Evolutionary conservation across 2,888 invertebrate species (phyloP).

Genomic region (Dicyrtomina minuta): DNA sequence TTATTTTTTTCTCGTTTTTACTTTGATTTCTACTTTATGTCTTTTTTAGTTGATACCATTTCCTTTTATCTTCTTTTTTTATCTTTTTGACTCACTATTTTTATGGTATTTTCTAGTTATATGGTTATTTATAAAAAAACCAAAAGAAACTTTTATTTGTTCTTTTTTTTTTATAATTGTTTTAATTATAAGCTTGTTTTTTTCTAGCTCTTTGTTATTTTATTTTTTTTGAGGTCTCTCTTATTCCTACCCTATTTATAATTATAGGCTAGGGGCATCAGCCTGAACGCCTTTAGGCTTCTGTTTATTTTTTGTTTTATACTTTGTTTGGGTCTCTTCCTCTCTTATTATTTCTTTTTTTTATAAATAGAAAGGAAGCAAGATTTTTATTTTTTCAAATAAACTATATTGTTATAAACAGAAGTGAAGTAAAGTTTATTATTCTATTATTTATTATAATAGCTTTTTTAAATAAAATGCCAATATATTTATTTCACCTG

Average conservation of each 20-base stretch:
- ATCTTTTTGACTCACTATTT: too few relatives aligned
- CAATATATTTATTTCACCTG: conserved; percentile 70
- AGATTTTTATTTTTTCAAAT: too few relatives aligned
- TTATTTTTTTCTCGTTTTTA: not conserved
- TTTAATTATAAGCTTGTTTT: conserved; percentile 64
- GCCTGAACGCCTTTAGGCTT: conserved; percentile 68
- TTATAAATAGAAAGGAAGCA: too few relatives aligned
- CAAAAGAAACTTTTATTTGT: too few relatives aligned
- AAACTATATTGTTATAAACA: too few relatives aligned
- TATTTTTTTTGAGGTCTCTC: conserved; percentile 70
- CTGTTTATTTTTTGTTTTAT: conserved; percentile 70
- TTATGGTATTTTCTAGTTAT: too few relatives aligned
- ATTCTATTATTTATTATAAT: conserved; percentile 59
- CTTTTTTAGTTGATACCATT: not conserved
- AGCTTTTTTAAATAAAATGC: conserved; percentile 72
- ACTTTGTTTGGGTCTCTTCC: conserved; percentile 69
- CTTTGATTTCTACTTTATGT: too few relatives aligned
- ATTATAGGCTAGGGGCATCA: conserved; percentile 71
- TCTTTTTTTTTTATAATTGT: conserved; percentile 63
- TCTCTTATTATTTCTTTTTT: conserved; percentile 64
- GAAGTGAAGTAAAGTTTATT: too few relatives aligned
- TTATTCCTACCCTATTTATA: conserved; percentile 68
- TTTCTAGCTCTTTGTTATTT: too few relatives aligned
- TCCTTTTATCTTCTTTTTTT: not conserved
- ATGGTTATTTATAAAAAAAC: too few relatives aligned